Evolutionary conservation across 2,888 invertebrate genomes (phyloP).

Genomic region (Kuschelorhynchus macadamiae): DNA sequence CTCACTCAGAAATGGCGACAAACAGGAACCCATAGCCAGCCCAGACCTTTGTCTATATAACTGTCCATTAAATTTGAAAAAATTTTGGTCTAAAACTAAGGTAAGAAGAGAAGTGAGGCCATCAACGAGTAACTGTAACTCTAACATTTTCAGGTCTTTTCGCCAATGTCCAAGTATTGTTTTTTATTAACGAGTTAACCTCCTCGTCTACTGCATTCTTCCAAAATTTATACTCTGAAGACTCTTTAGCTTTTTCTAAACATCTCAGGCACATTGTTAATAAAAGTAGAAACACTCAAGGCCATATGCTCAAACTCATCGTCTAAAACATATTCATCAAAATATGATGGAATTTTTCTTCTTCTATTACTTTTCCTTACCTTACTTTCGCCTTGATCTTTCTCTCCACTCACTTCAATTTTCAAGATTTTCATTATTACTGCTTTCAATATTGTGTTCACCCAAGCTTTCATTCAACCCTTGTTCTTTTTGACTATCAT

Average conservation of each 20-base stretch:
- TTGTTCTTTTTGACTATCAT: too few relatives aligned
- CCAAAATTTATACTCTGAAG: background rate
- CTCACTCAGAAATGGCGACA: too few relatives aligned
- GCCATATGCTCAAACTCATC: background rate
- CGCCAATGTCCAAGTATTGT: constrained; percentile 44
- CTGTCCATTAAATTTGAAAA: too few relatives aligned
- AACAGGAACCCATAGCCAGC: too few relatives aligned
- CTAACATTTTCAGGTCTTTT: constrained; percentile 39
- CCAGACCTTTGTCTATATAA: too few relatives aligned
- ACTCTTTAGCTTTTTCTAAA: too few relatives aligned
- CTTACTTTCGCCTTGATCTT: background rate
- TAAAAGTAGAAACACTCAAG: background rate
- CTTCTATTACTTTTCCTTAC: background rate
- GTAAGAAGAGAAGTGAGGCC: too few relatives aligned
- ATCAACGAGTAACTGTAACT: too few relatives aligned
- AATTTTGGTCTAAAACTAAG: too few relatives aligned
- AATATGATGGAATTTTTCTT: background rate
- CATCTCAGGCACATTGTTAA: too few relatives aligned
- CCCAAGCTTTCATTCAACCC: background rate
- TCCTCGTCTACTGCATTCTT: background rate
- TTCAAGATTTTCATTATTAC: background rate
- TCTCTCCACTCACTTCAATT: background rate
- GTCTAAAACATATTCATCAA: background rate
- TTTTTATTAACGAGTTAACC: constrained; percentile 13
- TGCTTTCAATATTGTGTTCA: too few relatives aligned